Evolutionary conservation across 2,113 vertebrate genomes (phyloP), one percentile per base, ranked within the genome.

Genomic region (Circaetus cinerascens): DNA sequence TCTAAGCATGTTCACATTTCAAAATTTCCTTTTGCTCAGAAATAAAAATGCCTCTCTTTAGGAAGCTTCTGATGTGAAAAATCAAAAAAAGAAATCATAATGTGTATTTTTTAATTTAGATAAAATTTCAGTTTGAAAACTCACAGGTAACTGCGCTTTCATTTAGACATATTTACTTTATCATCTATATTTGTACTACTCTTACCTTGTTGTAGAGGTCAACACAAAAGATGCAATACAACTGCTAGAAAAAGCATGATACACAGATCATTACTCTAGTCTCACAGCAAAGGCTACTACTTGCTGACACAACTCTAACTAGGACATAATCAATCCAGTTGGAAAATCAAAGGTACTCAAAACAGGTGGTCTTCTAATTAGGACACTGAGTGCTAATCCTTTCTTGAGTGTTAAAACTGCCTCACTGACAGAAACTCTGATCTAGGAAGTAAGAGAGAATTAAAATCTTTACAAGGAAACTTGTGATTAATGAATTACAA

Each of bases 301-400:
- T 63, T 78, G 82, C 56, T 93, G 82, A 80, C 75, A 88, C 40
- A 88, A 60, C 16, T 36, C 51, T 67, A 80, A 30, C 66, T 60
- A 57, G 27, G 30, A 56, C 38, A n/a, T 86, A 41, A 72, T 90
- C 75, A 79, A 72, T 85, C 21, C 48, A 46, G 19, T 4, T 73
- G 27, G 41, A 94, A 93, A 94, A 96, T 89, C 55, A 96, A 94
- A 94, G 63, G 25, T 84, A 71, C 46, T 88, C 53, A 60, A 85
- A 43, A 32, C 45, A 95, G 48, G 41, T 20, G 5, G 53, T 62
- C 40, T 82, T 80, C 76, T 92, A 86, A 89, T 95, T 89, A 92
- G 46, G 41, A 41, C 34, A 60, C 25, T 22, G 45, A 80, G 36
- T 45, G 53, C 25, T 93, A 90, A 93, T 83, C 41, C 29, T 25